Base-by-base conservation (phyloP, 1,140 invertebrate genomes). In the Lysiphlebus fabarum region DNA sequence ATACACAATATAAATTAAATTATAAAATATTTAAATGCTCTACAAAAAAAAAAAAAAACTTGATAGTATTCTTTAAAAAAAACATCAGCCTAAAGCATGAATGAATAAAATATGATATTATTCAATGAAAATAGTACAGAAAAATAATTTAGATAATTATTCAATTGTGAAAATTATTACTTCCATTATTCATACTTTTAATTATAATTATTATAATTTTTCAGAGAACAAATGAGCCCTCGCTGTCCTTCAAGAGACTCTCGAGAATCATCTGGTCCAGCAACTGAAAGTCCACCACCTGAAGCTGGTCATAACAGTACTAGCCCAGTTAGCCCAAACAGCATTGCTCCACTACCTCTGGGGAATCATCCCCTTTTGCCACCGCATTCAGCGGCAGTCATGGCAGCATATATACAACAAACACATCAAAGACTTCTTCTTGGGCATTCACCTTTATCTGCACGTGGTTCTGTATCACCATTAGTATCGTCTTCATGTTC, bases 171-270 rank as follows among this genome's bases (percentile, higher is more conserved):
- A 7, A 8, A 41, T 7, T 36, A n/a, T n/a, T n/a, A n/a, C n/a
- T n/a, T n/a, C n/a, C n/a, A n/a, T n/a, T n/a, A n/a, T n/a, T n/a
- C n/a, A n/a, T n/a, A n/a, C n/a, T n/a, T n/a, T n/a, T n/a, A n/a
- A n/a, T n/a, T n/a, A n/a, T n/a, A n/a, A n/a, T n/a, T n/a, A n/a
- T n/a, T n/a, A n/a, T n/a, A n/a, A n/a, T n/a, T 78, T 84, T 85
- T 14, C 84, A 91, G 89, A 79, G 90, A 92, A 74, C 74, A 82
- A 72, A 80, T 82, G 71, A 90, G 86, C 79, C 88, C 88, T 56
- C 83, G 89, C 69, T 90, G 90, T 78, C 84, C 89, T 59, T 91
- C 88, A 54, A 83, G 88, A 65, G 88, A 91, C 70, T 91, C 90
- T 50, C 83, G 86, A 55, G 83, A 83, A 67, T 84, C 82, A 37